phyloP scores from a whole-genome alignment of 2,888 invertebrate genomes.

The Autographa gamma region DNA sequence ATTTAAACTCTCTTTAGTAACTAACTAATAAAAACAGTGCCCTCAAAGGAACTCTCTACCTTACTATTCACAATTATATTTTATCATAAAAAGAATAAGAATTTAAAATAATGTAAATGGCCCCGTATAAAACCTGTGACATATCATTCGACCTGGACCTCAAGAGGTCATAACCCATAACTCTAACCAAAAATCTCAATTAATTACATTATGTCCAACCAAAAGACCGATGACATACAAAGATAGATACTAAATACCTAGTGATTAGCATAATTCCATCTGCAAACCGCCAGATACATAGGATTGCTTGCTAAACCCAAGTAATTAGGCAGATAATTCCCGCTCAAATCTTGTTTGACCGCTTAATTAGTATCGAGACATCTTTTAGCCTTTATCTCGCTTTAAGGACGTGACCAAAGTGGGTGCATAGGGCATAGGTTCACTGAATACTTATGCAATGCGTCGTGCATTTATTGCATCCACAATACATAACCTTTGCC shows the following conservation, averaged over 20 bases:
- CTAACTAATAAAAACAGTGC: no score
- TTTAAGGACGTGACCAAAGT: slow-evolving; percentile 67
- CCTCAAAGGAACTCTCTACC: no score
- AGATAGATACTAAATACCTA: slow-evolving; percentile 1
- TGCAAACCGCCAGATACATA: slow-evolving; percentile 9
- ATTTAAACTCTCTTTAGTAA: no score
- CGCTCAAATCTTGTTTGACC: slow-evolving; percentile 24
- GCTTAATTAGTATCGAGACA: slow-evolving; percentile 42
- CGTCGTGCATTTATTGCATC: slow-evolving; percentile 78
- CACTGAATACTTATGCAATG: slow-evolving; percentile 71
- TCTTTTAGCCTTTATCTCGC: slow-evolving; percentile 52
- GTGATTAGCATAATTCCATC: slow-evolving; percentile 8
- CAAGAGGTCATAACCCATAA: not conserved
- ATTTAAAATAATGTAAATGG: no score
- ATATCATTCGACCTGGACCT: not conserved
- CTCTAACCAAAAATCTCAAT: not conserved
- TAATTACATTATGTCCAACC: not conserved
- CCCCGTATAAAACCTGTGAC: not conserved
- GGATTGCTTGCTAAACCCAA: slow-evolving; percentile 18
- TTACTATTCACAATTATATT: no score
- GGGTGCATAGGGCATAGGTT: slow-evolving; percentile 74
- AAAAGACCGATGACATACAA: not conserved
- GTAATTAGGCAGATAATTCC: slow-evolving; percentile 24
- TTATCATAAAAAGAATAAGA: not conserved
- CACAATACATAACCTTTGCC: slow-evolving; percentile 82